These are phyloP conservation scores for Hippocampus abdominalis DNA, from an alignment of 2,113 vertebrate species.

Conservation along the genomic window DNA sequence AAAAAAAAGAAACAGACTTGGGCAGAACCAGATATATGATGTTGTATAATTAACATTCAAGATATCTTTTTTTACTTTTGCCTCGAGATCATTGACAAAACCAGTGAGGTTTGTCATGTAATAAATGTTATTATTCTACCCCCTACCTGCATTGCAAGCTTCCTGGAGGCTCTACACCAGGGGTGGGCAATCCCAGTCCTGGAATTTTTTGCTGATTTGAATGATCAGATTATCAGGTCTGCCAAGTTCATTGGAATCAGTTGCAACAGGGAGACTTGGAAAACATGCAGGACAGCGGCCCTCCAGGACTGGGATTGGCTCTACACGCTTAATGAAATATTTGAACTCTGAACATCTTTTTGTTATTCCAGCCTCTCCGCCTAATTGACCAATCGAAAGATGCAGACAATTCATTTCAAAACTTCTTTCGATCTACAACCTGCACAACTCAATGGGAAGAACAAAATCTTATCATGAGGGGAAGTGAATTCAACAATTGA, in stretches of 20 bases:
- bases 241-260: too few species aligned
- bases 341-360: background rate
- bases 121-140: slow-evolving; percentile 13
- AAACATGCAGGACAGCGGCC: too few species aligned
- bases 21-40: slow-evolving; percentile 20
- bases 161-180: slow-evolving; percentile 43
- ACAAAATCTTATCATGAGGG: too few species aligned
- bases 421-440: too few species aligned
- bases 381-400: background rate
- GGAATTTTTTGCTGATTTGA: too few species aligned
- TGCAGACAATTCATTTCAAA: background rate
- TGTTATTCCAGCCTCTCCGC: background rate
- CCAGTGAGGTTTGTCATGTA: slow-evolving; percentile 41
- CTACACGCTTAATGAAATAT: slow-evolving; percentile 36
- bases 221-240: too few species aligned
- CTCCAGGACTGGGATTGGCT: too few species aligned
- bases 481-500: too few species aligned
- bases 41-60: slow-evolving; percentile 37
- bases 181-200: too few species aligned
- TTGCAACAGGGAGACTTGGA: too few species aligned
- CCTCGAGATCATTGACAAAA: slow-evolving; percentile 31
- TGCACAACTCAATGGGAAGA: too few species aligned
- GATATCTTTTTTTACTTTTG: slow-evolving; percentile 28
- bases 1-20: slow-evolving; percentile 15
- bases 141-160: slow-evolving; percentile 24